Conservation (phyloP, 2,113 vertebrate species). For the Vicugna pacos region DNA sequence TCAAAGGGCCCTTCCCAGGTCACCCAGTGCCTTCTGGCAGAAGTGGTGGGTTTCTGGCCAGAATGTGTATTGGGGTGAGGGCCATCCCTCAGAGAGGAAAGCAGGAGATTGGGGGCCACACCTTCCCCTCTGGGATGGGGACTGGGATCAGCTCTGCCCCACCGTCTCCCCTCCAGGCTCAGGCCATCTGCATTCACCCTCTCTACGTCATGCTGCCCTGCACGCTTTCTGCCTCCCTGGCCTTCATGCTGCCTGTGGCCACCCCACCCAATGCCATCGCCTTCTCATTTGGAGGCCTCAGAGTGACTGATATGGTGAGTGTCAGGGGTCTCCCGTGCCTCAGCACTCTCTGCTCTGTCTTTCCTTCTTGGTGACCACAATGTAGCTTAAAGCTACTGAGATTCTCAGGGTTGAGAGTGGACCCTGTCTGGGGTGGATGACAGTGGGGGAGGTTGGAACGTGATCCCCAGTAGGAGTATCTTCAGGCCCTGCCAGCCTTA, state of each 20-base stretch:
- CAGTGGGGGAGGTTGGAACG: no score
- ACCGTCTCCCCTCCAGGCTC: constrained; percentile 84
- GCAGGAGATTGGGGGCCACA: not conserved
- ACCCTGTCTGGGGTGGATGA: not conserved
- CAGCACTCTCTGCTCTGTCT: not conserved
- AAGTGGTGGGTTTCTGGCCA: not conserved
- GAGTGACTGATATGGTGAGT: constrained; percentile 94
- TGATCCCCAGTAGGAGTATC: not conserved
- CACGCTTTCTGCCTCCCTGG: constrained; percentile 92
- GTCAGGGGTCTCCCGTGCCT: not conserved
- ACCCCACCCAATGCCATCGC: constrained; percentile 96
- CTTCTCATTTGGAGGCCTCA: constrained; percentile 95
- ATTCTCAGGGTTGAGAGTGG: not conserved
- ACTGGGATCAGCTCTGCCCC: not conserved
- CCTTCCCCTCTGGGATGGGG: not conserved
- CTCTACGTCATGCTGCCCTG: constrained; percentile 96
- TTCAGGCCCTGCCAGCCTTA: not conserved
- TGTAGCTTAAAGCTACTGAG: not conserved
- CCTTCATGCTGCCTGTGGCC: constrained; percentile 98
- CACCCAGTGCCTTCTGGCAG: constrained; percentile 35
- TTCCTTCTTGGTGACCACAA: not conserved
- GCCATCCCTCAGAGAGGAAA: not conserved
- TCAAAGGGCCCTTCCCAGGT: constrained; percentile 71
- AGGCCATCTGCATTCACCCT: constrained; percentile 91
- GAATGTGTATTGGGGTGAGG: not conserved